These are phyloP conservation scores for Bos javanicus DNA, from an alignment of 2,113 vertebrate genomes.

Conservation along the genomic window DNA sequence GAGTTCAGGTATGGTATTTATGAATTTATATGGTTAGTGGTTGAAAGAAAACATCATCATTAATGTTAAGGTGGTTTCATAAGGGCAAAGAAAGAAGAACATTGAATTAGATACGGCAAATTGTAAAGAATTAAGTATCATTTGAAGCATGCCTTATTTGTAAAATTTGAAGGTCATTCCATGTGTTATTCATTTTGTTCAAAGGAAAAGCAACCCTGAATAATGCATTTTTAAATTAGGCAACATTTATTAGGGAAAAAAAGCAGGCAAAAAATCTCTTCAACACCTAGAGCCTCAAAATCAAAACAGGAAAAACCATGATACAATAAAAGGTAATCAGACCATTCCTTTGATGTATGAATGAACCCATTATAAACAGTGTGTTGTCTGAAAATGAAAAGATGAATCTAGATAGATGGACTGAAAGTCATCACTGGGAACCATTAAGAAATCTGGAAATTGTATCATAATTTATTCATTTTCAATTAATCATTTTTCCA, in stretches of 20 bases:
- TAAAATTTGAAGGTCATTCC: constrained; percentile 51
- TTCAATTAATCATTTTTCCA: not conserved
- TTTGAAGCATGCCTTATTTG: constrained; percentile 2
- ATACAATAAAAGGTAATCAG: not conserved
- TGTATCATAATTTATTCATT: not conserved
- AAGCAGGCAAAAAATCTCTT: not conserved
- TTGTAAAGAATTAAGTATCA: constrained; percentile 31
- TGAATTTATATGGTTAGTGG: not conserved
- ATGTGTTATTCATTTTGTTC: constrained; percentile 10
- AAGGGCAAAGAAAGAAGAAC: constrained; percentile 51
- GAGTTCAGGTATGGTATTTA: not conserved
- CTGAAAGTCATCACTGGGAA: not conserved
- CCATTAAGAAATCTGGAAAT: not conserved
- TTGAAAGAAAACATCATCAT: constrained; percentile 29
- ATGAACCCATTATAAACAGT: not conserved
- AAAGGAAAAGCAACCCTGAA: constrained; percentile 29
- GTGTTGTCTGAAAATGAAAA: not conserved
- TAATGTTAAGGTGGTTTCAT: constrained; percentile 52
- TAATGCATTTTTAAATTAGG: not conserved
- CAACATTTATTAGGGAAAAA: not conserved
- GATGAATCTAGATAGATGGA: not conserved
- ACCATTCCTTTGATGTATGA: not conserved
- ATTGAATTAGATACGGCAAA: constrained; percentile 32
- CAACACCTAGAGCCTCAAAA: not conserved
- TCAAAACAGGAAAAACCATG: not conserved